Conservation (phyloP, 2,888 invertebrate species). For the Mechanitis messenoides region DNA sequence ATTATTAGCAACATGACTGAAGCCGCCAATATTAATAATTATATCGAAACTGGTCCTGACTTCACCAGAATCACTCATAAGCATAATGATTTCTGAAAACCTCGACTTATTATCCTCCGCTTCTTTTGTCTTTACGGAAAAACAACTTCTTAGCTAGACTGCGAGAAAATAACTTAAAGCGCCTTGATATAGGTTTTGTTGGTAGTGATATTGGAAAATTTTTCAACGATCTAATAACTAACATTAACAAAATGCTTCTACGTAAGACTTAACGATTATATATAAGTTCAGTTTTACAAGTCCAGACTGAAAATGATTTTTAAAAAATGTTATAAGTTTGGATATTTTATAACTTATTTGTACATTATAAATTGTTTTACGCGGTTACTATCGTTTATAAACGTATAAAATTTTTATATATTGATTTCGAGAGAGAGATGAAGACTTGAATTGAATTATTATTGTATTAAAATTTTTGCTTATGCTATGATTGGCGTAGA, state of each 20-base stretch:
- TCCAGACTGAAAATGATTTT: conserved; percentile 11
- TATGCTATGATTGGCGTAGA: too few relatives aligned
- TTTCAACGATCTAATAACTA: conserved; percentile 11
- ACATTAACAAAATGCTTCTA: conserved; percentile 9
- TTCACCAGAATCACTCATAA: conserved; percentile 17
- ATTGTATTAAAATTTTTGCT: too few relatives aligned
- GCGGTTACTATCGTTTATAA: too few relatives aligned
- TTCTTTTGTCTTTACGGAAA: conserved; percentile 13
- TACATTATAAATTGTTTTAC: too few relatives aligned
- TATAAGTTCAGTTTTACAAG: conserved; percentile 8
- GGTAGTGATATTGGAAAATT: neutral
- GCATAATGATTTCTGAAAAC: conserved; percentile 9
- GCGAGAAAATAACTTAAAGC: neutral
- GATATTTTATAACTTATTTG: neutral
- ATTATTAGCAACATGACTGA: conserved; percentile 13
- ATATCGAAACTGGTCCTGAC: conserved; percentile 14
- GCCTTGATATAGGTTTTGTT: conserved; percentile 8
- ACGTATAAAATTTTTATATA: too few relatives aligned
- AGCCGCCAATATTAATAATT: conserved; percentile 2
- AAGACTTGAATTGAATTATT: too few relatives aligned
- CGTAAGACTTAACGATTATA: conserved; percentile 1
- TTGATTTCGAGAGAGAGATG: too few relatives aligned
- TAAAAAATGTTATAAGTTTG: conserved; percentile 7
- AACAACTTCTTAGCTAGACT: conserved; percentile 12
- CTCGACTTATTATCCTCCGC: conserved; percentile 12